phyloP scores from a whole-genome alignment of 2,797 vertebrate genomes.

The Eidolon dupreanum region DNA sequence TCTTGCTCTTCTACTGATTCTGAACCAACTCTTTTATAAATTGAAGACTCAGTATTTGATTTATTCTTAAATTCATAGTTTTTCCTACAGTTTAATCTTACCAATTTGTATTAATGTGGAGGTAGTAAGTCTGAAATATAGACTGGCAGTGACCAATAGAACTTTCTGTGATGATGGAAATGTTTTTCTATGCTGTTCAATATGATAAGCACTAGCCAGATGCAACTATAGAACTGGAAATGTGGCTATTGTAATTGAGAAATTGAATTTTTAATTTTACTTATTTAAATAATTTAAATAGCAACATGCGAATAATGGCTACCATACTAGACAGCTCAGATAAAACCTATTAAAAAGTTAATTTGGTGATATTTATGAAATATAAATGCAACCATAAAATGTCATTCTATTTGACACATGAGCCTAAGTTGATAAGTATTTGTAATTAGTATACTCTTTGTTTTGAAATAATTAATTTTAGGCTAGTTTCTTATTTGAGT shows the following conservation, averaged over 20 bases:
- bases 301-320: neutral
- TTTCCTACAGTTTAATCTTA: neutral
- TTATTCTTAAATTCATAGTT: neutral
- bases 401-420: neutral
- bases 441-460: constrained; percentile 12
- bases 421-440: neutral
- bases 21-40: neutral
- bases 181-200: neutral
- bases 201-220: neutral
- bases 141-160: neutral
- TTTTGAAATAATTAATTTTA: constrained; percentile 33
- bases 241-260: neutral
- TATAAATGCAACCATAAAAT: neutral
- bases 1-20: neutral
- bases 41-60: neutral
- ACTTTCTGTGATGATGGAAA: neutral
- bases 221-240: neutral
- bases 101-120: neutral
- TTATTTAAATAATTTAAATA: constrained; percentile 33
- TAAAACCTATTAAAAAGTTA: constrained; percentile 13
- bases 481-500: neutral
- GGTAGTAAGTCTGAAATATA: constrained; percentile 3
- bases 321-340: neutral
- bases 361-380: neutral
- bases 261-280: constrained; percentile 39